Percentiles rank a stretch among this genome's conserved stretches.
Evolutionary conservation across 35 echinoderm and acorn worm genomes (phyloP).

Genomic region (Apostichopus japonicus): DNA sequence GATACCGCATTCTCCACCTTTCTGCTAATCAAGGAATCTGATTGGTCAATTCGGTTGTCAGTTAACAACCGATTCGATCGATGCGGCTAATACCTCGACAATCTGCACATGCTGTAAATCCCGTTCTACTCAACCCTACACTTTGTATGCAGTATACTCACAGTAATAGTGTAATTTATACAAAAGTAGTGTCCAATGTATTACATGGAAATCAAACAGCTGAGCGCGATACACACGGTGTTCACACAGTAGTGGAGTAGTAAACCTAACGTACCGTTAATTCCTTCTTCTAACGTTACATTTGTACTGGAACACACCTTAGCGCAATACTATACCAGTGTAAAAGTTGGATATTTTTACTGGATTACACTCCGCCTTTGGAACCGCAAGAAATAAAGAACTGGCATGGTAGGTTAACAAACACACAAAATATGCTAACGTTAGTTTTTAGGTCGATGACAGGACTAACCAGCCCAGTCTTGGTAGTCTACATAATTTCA

Average conservation of each 20-base stretch:
- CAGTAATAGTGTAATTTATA: not conserved
- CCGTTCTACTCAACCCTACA: not conserved
- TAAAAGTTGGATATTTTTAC: too few relatives aligned
- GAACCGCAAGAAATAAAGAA: too few relatives aligned
- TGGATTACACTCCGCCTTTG: too few relatives aligned
- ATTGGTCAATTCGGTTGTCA: slow-evolving; percentile 20
- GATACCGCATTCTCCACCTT: slow-evolving; percentile 38
- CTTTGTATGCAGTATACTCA: not conserved
- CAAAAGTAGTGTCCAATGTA: not conserved
- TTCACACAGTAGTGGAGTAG: too few relatives aligned
- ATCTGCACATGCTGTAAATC: too few relatives aligned
- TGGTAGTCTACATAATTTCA: not conserved
- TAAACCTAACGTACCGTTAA: too few relatives aligned
- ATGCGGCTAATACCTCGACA: not conserved
- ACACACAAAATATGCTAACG: too few relatives aligned
- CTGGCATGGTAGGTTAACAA: too few relatives aligned
- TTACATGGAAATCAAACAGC: slow-evolving; percentile 1
- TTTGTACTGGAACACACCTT: too few relatives aligned
- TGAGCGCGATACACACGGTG: not conserved
- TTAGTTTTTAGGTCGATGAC: not conserved
- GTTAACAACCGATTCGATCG: slow-evolving; percentile 32
- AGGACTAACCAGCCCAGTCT: not conserved
- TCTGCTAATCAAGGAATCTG: slow-evolving; percentile 3
- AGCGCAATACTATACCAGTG: too few relatives aligned
- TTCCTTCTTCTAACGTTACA: too few relatives aligned